Conservation (phyloP, 2,113 vertebrate genomes). For the Mustela nigripes region DNA sequence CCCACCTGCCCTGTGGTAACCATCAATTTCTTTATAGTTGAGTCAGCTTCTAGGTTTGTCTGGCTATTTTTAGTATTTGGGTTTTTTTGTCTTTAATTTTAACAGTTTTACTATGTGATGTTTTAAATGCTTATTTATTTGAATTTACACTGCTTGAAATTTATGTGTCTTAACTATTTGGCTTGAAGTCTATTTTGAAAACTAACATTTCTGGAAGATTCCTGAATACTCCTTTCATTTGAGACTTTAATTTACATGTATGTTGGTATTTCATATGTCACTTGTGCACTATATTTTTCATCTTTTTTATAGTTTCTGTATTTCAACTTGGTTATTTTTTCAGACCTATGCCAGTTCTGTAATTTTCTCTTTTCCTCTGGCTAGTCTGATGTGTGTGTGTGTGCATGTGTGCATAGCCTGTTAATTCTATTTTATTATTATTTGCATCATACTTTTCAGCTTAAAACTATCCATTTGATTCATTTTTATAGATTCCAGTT, state of each 20-base stretch:
- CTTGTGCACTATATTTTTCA: neutral
- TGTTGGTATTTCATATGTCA: neutral
- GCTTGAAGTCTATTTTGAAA: neutral
- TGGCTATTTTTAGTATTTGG: neutral
- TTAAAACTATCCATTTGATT: neutral
- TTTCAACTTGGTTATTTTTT: neutral
- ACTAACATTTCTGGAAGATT: neutral
- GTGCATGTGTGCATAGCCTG: neutral
- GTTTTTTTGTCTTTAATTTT: neutral
- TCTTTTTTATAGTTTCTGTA: neutral
- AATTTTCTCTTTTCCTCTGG: neutral
- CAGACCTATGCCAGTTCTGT: neutral
- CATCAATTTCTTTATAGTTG: neutral
- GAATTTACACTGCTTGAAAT: slow-evolving; percentile 4
- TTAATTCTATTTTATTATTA: neutral
- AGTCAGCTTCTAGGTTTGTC: neutral
- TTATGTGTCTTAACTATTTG: neutral
- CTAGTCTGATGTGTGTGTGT: neutral
- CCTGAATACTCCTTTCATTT: neutral
- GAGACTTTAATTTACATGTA: neutral
- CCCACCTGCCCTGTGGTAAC: neutral
- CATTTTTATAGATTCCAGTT: neutral
- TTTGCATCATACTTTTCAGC: neutral
- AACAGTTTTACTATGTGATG: neutral
- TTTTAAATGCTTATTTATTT: neutral